Evolutionary conservation across 2,113 vertebrate species (phyloP), one percentile per base, ranked within the genome.

Genomic region (Andinoacara biseriatus): DNA sequence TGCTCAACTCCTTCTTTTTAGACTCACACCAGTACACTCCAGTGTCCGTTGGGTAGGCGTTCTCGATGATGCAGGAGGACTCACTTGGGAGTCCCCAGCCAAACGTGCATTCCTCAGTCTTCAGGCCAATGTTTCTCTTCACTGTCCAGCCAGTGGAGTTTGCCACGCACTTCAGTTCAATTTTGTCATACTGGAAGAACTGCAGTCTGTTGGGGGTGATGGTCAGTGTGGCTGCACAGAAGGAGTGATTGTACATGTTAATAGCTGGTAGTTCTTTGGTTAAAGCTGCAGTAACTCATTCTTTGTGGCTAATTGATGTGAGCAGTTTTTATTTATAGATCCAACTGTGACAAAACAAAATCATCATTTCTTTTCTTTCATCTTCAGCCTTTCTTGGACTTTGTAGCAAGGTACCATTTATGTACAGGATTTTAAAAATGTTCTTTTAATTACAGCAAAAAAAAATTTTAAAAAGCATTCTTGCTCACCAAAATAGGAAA

Each of bases 1-100:
- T 33, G 80, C 89, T 90, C 18, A 2, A 54, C 10, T 74, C 5
- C 6, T 72, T 54, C 0, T 3, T 14, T 0, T 2, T 54, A 0
- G 75, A 79, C 78, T 93, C 89, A 1, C 92, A 93, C 90, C 90
- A 93, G 86, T 92, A 90, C 46, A 43, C 11, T 24, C 91, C 91
- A 3, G 61, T 85, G 84, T 91, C 90, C 0, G 82, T 54, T 0
- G 90, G 89, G 75, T 90, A 93, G 57, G 54, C 57, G 63, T 67
- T 77, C 0, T 26, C 0, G 9, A 91, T 82, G 75, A 35, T 0
- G 84, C 91, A 93, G 40, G 54, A 43, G 0, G 83, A 81, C 58
- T 58, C 24, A 0, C 11, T 5, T 0, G 26, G 57, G 0, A 22
- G 5, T 3, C 8, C 79, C 57, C 79, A 74, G n/a, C 26, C 35